These are phyloP conservation scores for Ophioninae sp. DNA, from an alignment of 2,888 invertebrate species.

Conservation along the genomic window DNA sequence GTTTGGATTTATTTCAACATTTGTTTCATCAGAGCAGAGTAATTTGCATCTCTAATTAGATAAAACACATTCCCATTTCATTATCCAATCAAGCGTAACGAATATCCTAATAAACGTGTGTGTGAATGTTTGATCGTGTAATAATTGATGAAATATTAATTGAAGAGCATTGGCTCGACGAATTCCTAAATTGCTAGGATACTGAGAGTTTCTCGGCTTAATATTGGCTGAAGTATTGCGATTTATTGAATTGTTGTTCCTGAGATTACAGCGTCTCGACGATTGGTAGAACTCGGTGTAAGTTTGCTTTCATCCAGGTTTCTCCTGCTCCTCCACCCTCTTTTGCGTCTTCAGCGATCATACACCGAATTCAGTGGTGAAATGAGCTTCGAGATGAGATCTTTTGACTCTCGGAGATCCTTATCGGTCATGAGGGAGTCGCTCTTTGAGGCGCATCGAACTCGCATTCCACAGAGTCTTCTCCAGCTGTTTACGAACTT, in stretches of 20 bases:
- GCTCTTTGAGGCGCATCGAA: constrained; percentile 9
- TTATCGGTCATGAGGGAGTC: background rate
- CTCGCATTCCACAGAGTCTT: constrained; percentile 11
- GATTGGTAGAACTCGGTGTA: constrained; percentile 5
- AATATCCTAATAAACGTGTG: background rate
- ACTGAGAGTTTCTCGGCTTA: background rate
- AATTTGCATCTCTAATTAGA: background rate
- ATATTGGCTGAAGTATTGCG: background rate
- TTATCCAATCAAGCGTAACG: background rate
- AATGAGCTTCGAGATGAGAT: constrained; percentile 17
- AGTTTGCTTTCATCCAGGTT: background rate
- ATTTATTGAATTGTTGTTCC: constrained; percentile 7
- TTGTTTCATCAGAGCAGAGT: no score
- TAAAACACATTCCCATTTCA: background rate
- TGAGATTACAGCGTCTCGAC: background rate
- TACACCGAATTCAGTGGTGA: background rate
- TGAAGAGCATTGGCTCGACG: background rate
- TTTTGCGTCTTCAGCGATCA: background rate
- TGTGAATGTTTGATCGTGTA: background rate
- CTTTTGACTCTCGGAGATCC: constrained; percentile 13
- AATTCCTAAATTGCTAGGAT: background rate
- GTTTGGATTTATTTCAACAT: no score
- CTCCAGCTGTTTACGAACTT: constrained; percentile 32
- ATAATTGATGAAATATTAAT: background rate
- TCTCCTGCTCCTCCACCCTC: background rate